Percentiles rank a stretch among this genome's conserved stretches.
phyloP scores from a whole-genome alignment of 2,797 vertebrate genomes.

The Naso thynnoides region DNA sequence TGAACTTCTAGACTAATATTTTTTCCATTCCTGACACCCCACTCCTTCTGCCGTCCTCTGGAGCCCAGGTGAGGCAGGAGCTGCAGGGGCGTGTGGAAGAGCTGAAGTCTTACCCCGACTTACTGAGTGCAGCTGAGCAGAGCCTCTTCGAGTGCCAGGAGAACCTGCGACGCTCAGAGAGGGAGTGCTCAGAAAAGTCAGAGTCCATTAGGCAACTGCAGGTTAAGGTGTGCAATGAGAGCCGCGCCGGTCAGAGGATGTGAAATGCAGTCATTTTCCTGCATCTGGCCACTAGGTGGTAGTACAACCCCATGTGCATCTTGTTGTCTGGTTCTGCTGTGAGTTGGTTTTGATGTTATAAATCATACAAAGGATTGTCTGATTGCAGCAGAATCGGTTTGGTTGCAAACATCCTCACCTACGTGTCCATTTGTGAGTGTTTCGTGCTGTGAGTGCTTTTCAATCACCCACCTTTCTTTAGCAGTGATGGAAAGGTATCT shows the following conservation, averaged over 20 bases:
- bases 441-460: constrained; percentile 38
- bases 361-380: constrained; percentile 17
- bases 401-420: neutral
- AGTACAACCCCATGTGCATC: constrained; percentile 45
- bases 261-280: constrained; percentile 37
- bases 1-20: constrained; percentile 34
- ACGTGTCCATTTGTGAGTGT: constrained; percentile 16
- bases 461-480: constrained; percentile 10
- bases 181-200: constrained; percentile 80
- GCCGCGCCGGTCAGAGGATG: constrained; percentile 32
- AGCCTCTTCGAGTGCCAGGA: constrained; percentile 83
- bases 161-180: constrained; percentile 78
- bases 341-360: constrained; percentile 31
- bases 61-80: constrained; percentile 86
- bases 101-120: constrained; percentile 80
- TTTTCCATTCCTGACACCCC: constrained; percentile 50
- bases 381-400: constrained; percentile 41
- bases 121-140: constrained; percentile 81
- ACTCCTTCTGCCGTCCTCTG: constrained; percentile 22
- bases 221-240: constrained; percentile 83
- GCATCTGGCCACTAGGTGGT: constrained; percentile 66
- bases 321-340: constrained; percentile 37
- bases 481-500: neutral
- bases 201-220: constrained; percentile 84
- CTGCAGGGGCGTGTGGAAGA: constrained; percentile 79